Percentiles rank a stretch among this genome's conserved stretches.
Conservation (phyloP, 2,797 vertebrate species). For the Etheostoma perlongum region DNA sequence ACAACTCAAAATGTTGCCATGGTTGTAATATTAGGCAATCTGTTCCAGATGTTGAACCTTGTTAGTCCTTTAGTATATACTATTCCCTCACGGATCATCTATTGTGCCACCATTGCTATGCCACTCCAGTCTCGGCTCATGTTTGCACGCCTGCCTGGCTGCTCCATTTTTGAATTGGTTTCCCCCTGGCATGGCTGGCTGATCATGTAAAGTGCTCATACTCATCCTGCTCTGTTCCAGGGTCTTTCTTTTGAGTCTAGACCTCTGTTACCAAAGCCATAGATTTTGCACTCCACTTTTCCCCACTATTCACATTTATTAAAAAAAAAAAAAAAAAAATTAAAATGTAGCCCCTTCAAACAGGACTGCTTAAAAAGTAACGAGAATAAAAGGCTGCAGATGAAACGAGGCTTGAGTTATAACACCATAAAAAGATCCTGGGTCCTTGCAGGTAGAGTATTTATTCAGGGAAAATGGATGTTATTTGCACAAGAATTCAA, state of each 20-base stretch:
- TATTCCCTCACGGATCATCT: background rate
- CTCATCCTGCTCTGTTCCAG: background rate
- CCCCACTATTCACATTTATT: background rate
- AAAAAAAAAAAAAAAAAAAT: too few species aligned
- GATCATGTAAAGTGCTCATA: too few species aligned
- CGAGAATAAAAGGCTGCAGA: background rate
- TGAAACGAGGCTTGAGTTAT: background rate
- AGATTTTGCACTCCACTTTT: background rate
- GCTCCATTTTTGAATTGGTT: conserved; percentile 3
- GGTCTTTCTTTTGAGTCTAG: background rate
- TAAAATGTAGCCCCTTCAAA: background rate
- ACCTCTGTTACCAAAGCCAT: background rate
- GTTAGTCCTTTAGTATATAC: background rate
- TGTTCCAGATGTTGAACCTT: background rate
- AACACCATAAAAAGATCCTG: background rate
- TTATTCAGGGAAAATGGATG: background rate
- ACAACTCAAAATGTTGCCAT: too few species aligned
- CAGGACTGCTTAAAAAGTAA: background rate
- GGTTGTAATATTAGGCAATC: too few species aligned
- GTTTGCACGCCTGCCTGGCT: background rate
- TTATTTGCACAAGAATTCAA: background rate
- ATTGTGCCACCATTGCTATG: background rate
- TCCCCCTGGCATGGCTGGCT: background rate
- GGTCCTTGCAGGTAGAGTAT: background rate
- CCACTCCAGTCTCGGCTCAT: background rate